Evolutionary conservation across 2,888 invertebrate species (phyloP), one percentile per base, ranked within the genome.

Genomic region (Eupithecia subfuscata): DNA sequence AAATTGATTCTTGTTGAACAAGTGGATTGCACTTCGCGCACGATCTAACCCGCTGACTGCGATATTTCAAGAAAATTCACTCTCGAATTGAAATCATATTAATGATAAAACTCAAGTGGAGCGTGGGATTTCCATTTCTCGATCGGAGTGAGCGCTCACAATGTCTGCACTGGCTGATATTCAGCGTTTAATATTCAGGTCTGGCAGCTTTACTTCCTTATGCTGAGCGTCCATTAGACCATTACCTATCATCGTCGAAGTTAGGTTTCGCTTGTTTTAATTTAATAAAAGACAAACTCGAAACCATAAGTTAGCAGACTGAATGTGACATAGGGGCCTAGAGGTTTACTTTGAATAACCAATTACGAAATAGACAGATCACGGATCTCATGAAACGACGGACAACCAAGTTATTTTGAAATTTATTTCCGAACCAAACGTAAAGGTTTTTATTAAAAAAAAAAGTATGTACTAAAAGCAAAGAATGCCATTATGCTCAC

Each of bases 171-270:
- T 84, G 81, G 86, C 85, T 86, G 89, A 90, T 91, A 92, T 91
- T 90, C 90, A 83, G 78, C 84, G 88, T 89, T 92, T 90, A 92
- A 92, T 92, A 92, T 92, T 92, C 92, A 91, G 89, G 86, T 87
- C 89, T 88, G 83, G 84, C 83, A 91, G 86, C 85, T 88, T 87
- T 89, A 86, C 88, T 91, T 90, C 88, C 89, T 88, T 22, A 68
- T 68, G 68, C 16, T 45, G n/a, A 0, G 11, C 68, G 43, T 68
- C 43, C 68, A 68, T 25, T 16, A 68, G 22, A n/a, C 65, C 25
- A 25, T 60, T 60, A 11, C 11, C n/a, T 48, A 60, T 25, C 60
- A 60, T 25, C 22, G 4, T 60, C 60, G 25, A 14, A 2, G 6
- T 12, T 22, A 56, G 56, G 22, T 60, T 2, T 60, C 2, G 11